Evolutionary conservation across 2,797 vertebrate genomes (phyloP), one percentile per base, ranked within the genome.

Genomic region (Mormyrops boulengeri): DNA sequence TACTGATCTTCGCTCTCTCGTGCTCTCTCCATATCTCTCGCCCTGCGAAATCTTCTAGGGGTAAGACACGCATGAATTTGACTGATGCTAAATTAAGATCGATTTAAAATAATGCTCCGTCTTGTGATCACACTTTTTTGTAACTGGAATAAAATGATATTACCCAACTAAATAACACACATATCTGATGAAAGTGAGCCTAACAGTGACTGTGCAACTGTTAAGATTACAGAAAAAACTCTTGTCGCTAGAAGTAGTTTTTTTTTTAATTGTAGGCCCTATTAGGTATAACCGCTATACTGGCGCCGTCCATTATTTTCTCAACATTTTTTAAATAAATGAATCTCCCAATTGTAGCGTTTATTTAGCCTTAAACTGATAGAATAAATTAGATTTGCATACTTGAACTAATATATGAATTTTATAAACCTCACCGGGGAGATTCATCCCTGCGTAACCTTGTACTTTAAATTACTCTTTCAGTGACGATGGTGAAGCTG

Each of bases 401-500:
- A 69, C 62, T 38, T 73, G 26, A 66, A 66, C 60, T 30, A 26
- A 30, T 66, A 30, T 66, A 30, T 66, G 9, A 66, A 4, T 62
- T 66, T 66, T 66, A 30, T 12, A 30, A 66, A 12, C 44, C 5
- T 84, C 22, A 85, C 11, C 49, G 4, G 4, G 30, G 11, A 85
- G 22, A 47, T 30, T 53, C 12, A 85, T 17, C 22, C 11, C n/a
- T 50, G 44, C 22, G 1, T 87, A 12, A 53, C 9, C 17, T 62
- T 62, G 57, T 62, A 12, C 22, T 85, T 44, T 62, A 26, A 55
- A 80, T 22, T 66, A 8, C n/a, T 53, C 47, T 88, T 85, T 84
- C 57, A 85, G 88, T 34, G 55, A 89, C 44, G 22, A 89, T 85
- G 80, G 22, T 62, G 50, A 89, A 66, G 12, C 19, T 57, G 34